Percentiles rank a stretch among this genome's conserved stretches.
phyloP scores from a whole-genome alignment of 2,113 vertebrate species.

The Lagopus leucura region DNA sequence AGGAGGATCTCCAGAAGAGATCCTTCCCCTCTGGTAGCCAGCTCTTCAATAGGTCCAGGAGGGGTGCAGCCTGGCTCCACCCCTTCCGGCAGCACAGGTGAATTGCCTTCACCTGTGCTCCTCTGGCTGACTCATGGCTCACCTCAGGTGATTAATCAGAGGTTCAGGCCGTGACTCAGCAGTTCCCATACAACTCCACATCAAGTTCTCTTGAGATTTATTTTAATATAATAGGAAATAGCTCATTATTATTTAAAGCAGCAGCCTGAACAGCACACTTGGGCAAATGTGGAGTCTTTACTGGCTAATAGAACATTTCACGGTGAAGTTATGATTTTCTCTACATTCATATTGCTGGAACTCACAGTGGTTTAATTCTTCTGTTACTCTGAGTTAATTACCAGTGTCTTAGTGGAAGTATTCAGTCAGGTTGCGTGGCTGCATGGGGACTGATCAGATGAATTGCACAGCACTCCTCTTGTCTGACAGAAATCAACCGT shows the following conservation, averaged over 20 bases:
- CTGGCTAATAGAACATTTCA: background rate
- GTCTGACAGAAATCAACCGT: background rate
- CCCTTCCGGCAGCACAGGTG: too few species aligned
- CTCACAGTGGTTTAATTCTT: background rate
- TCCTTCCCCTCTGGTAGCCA: too few species aligned
- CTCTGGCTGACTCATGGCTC: too few species aligned
- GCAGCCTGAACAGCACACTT: background rate
- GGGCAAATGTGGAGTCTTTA: background rate
- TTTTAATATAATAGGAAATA: background rate
- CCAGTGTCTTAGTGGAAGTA: background rate
- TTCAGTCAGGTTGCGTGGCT: background rate
- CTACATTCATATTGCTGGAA: background rate
- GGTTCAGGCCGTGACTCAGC: too few species aligned
- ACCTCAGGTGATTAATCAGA: too few species aligned
- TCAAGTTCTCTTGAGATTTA: constrained; percentile 5
- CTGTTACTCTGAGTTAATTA: constrained; percentile 8
- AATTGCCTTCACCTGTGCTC: too few species aligned
- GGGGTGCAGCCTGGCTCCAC: too few species aligned
- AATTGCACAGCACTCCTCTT: background rate
- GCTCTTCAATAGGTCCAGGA: too few species aligned
- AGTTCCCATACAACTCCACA: too few species aligned
- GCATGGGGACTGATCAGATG: background rate
- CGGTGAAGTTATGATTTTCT: background rate
- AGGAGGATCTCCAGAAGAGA: too few species aligned
- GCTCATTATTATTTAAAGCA: constrained; percentile 12